Base-by-base conservation (phyloP, 2,888 invertebrate genomes). In the Amblyteles armatorius region DNA sequence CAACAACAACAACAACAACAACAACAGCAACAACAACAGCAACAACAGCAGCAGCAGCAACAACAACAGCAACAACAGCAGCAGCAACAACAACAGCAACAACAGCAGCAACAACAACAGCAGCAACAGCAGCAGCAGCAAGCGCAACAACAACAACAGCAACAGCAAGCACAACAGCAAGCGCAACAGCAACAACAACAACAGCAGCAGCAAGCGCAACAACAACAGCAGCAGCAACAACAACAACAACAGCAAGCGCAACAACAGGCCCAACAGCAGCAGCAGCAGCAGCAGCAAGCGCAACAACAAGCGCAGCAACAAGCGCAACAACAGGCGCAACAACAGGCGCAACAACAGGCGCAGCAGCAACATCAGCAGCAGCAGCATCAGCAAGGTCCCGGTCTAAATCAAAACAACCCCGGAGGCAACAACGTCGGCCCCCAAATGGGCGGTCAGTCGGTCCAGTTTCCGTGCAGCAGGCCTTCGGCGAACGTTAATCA, bases 281-380 rank as follows among this genome's bases (percentile, higher is more conserved):
- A 36, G 22, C 87, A 72, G 88, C 91, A 69, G 89, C 91, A 36
- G 22, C 88, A 89, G 0, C 90, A 44, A 68, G 87, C 74, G 67
- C 87, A 79, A 94, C 95, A 95, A 94, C 93, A 95, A 7, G 7
- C 7, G 94, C 90, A 92, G 52, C 91, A 91, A 57, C 91, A 95
- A 94, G 91, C 88, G 88, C 91, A 69, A 89, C 91, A 36, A 33
- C 88, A 89, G 2, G 90, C 89, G 36, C 90, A 92, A 55, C 91
- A 91, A 55, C 91, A 95, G 4, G 9, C 91, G 13, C 87, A 88
- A n/a, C n/a, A n/a, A n/a, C n/a, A n/a, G n/a, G n/a, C n/a, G 60
- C 91, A 89, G 36, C 89, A 87, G 40, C 91, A 89, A 0, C 91
- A 90, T 4, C 92, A 90, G 4, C 89, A 90, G 26, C 87, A 79